A percentile compares a stretch with the other conserved stretches of the same genome.
These are phyloP conservation scores for Holothuria leucospilota DNA, from an alignment of 53 echinoderm and acorn worm species.

Conservation along the genomic window DNA sequence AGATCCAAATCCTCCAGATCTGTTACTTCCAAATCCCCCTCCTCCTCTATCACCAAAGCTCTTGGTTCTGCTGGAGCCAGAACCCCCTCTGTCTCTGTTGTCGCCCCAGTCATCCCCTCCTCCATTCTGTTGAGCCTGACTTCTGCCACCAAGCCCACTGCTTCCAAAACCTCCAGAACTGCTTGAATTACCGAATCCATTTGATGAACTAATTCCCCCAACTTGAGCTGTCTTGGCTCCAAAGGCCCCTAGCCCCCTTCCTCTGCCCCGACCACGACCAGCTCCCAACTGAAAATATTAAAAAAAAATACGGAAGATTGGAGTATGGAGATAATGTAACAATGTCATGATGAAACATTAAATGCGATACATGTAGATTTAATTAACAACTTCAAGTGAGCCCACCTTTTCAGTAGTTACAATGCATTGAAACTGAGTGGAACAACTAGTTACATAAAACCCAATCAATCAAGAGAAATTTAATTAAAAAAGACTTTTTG, in stretches of 20 bases:
- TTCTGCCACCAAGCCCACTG: not conserved
- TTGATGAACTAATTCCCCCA: not conserved
- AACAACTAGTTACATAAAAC: too few species aligned
- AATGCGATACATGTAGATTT: too few species aligned
- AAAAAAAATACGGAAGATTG: not conserved
- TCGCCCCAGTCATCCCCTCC: not conserved
- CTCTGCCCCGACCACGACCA: conserved; percentile 19
- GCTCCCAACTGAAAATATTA: conserved; percentile 5
- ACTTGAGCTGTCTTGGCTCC: conserved; percentile 18
- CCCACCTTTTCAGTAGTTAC: too few species aligned
- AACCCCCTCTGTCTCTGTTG: conserved; percentile 3
- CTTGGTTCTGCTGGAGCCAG: conserved; percentile 2
- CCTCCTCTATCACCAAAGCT: conserved; percentile 9
- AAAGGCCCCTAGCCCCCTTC: conserved; percentile 27
- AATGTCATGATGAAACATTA: too few species aligned
- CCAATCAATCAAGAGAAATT: too few species aligned
- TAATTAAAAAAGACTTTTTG: too few species aligned
- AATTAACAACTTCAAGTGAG: too few species aligned
- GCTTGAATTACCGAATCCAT: not conserved
- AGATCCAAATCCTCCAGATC: conserved; percentile 1
- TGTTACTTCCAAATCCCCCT: not conserved
- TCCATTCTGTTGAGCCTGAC: conserved; percentile 3
- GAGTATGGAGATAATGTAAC: too few species aligned
- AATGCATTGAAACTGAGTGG: too few species aligned
- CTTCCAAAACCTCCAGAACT: not conserved